Base-by-base conservation (phyloP, 2,888 invertebrate genomes). In the Tenthredo mesomela region DNA sequence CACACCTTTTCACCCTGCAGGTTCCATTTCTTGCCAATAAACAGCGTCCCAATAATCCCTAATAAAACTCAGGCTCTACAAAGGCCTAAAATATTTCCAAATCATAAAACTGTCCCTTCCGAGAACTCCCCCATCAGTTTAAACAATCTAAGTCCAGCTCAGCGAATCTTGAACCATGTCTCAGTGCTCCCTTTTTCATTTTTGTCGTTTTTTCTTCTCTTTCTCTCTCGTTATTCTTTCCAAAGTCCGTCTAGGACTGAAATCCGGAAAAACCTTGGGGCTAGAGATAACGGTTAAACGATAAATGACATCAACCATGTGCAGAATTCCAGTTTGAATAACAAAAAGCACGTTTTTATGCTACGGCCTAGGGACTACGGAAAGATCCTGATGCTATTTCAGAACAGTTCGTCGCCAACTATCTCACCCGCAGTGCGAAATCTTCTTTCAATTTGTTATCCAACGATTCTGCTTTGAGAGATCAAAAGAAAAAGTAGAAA, bases 41-140 rank as follows among this genome's bases (percentile, higher is more conserved):
- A 80, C 80, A 65, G 65, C 65, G 65, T 80, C 47, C 65, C 43
- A 82, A 70, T 82, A 82, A 82, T 82, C 82, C 82, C 70, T 70
- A 58, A 67, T 70, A 70, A 67, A 82, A 67, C 43, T 82, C 47
- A 9, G 67, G 40, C 67, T 18, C n/a, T 67, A 15, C 54, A 10
- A 37, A 47, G 33, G 70, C 67, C 43, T 43, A 15, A n/a, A 82
- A 82, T 82, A 82, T 82, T 82, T 82, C 82, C 67, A 82, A 82
- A 82, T 67, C 82, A 82, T 82, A 82, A 82, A 82, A 82, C 82
- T 82, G 82, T 82, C 82, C 82, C 67, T 61, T 40, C 61, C 29
- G 29, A 61, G 54, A 18, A 54, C 3, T 2, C 54, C 54, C 29
- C 25, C 33, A 61, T 80, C 80, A 37, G 80, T 61, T 80, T 40